phyloP scores from a whole-genome alignment of 2,888 invertebrate species.

The Scrobipalpa costella region DNA sequence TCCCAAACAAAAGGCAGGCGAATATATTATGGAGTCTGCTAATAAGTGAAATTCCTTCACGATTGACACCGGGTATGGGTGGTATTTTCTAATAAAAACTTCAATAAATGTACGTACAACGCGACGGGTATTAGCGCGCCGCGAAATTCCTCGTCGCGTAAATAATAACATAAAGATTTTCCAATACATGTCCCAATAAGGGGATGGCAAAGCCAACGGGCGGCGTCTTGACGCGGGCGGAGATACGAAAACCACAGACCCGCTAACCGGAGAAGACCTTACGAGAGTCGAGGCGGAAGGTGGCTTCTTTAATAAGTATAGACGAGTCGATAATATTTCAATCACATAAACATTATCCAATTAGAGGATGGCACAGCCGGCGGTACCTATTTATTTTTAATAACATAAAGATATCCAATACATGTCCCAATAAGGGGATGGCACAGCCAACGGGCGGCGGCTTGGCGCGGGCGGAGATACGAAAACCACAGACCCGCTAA shows the following conservation, averaged over 20 bases:
- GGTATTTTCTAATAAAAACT: slow-evolving; percentile 73
- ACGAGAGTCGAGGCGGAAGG: too few species aligned
- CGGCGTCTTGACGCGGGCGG: slow-evolving; percentile 4
- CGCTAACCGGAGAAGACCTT: background rate
- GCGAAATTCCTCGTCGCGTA: slow-evolving; percentile 62
- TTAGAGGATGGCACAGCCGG: too few species aligned
- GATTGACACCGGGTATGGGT: slow-evolving; percentile 50
- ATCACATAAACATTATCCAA: too few species aligned
- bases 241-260: background rate
- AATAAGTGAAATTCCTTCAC: slow-evolving; percentile 49
- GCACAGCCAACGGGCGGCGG: slow-evolving; percentile 30
- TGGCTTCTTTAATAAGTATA: too few species aligned
- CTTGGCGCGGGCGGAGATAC: slow-evolving; percentile 9
- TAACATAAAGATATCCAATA: slow-evolving; percentile 74
- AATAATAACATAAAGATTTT: slow-evolving; percentile 74
- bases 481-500: background rate
- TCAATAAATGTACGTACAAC: slow-evolving; percentile 66
- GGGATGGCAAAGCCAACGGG: slow-evolving; percentile 34
- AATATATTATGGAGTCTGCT: slow-evolving; percentile 38
- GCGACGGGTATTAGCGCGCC: slow-evolving; percentile 67
- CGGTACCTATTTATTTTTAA: too few species aligned
- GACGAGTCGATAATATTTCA: too few species aligned
- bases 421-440: slow-evolving; percentile 56
- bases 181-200: slow-evolving; percentile 67
- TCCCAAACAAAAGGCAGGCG: slow-evolving; percentile 34